Conservation (phyloP, 2,113 vertebrate species). For the Ibidorhyncha struthersii region DNA sequence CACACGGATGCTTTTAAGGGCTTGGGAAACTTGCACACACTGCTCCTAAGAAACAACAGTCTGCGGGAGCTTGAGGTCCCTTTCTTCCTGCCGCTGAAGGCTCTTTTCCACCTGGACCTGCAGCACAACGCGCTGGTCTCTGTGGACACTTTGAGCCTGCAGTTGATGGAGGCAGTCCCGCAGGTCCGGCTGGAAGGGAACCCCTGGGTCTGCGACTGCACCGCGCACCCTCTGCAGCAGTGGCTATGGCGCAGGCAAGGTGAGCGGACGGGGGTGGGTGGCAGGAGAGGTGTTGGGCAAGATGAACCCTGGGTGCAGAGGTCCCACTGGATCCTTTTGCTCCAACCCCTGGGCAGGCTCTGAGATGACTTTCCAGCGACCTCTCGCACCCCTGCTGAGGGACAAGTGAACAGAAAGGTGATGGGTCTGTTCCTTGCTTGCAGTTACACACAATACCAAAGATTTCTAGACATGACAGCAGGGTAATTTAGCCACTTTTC, state of each 20-base stretch:
- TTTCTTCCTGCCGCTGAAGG: background rate
- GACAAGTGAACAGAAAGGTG: background rate
- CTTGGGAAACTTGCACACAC: constrained; percentile 57
- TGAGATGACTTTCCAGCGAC: background rate
- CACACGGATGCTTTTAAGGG: constrained; percentile 42
- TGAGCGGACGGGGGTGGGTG: fast-evolving
- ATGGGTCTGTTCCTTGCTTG: background rate
- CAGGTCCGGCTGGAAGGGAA: background rate
- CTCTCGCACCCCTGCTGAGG: background rate
- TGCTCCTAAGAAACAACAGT: constrained; percentile 62
- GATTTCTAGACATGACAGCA: background rate
- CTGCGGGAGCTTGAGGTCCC: constrained; percentile 15
- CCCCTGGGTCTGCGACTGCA: background rate
- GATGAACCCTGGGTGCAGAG: background rate
- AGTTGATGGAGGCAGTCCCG: constrained; percentile 2
- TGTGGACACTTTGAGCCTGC: background rate
- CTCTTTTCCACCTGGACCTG: constrained; percentile 60
- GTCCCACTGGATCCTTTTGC: background rate
- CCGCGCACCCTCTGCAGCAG: background rate
- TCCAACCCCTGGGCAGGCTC: background rate
- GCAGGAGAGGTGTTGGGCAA: fast-evolving
- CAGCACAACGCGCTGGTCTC: background rate
- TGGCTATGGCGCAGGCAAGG: constrained; percentile 40
- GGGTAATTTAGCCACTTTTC: background rate
- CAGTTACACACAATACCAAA: background rate